Evolutionary conservation across 2,888 invertebrate genomes (phyloP).

Genomic region (Mechanitis messenoides): DNA sequence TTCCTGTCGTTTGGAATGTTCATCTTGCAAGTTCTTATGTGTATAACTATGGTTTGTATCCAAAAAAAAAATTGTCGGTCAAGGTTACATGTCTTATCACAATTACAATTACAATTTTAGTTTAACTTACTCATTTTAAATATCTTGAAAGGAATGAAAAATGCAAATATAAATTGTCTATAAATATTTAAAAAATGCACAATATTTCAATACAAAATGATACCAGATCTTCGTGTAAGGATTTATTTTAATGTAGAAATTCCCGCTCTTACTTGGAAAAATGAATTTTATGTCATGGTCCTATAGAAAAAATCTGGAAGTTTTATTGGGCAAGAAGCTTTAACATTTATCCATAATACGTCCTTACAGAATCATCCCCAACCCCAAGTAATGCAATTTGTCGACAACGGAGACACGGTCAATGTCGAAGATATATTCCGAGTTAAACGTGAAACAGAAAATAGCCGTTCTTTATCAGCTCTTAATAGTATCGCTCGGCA

Average conservation of each 20-base stretch:
- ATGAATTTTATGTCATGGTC: too few relatives aligned
- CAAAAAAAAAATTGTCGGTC: not conserved
- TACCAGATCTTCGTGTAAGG: too few relatives aligned
- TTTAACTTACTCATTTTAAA: too few relatives aligned
- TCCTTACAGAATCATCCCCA: constrained; percentile 53
- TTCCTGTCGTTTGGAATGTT: constrained; percentile 89
- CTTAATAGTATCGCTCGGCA: constrained; percentile 75
- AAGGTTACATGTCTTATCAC: not conserved
- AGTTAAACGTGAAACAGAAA: constrained; percentile 50
- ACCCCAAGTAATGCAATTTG: constrained; percentile 67
- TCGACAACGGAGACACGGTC: constrained; percentile 56
- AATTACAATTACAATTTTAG: too few relatives aligned
- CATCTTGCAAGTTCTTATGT: constrained; percentile 86
- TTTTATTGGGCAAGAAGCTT: too few relatives aligned
- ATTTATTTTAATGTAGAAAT: too few relatives aligned
- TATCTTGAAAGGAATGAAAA: too few relatives aligned
- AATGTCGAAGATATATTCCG: constrained; percentile 67
- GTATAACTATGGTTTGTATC: constrained; percentile 78
- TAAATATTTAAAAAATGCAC: too few relatives aligned
- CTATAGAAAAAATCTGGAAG: too few relatives aligned
- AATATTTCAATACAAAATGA: too few relatives aligned
- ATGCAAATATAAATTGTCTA: too few relatives aligned
- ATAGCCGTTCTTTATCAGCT: constrained; percentile 54
- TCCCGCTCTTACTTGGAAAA: too few relatives aligned
- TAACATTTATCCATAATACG: not conserved